phyloP scores from a whole-genome alignment of 2,113 vertebrate genomes.

The Aegithalos caudatus region DNA sequence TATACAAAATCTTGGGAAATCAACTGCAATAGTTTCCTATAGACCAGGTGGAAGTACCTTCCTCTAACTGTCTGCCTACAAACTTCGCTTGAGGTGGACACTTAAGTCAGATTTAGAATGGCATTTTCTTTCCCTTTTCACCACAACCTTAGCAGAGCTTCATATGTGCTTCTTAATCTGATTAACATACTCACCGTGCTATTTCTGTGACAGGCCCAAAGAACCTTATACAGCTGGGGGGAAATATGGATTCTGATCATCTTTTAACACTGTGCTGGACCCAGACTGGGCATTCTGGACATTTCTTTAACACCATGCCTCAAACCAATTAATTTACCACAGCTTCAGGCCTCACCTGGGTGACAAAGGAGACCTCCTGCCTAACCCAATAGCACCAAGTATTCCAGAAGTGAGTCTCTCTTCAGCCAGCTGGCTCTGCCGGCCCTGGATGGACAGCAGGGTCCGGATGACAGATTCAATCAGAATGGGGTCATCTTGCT shows the following conservation, averaged over 20 bases:
- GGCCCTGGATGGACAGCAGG: constrained; percentile 79
- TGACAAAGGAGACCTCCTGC: constrained; percentile 90
- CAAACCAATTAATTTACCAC: background rate
- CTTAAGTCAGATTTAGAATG: background rate
- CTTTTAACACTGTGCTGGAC: background rate
- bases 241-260: background rate
- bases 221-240: rapidly evolving
- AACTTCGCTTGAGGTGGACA: background rate
- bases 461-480: constrained; percentile 70
- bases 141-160: background rate
- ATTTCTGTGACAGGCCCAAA: background rate
- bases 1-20: background rate
- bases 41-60: background rate
- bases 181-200: background rate
- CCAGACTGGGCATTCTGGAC: background rate
- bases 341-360: constrained; percentile 76
- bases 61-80: background rate
- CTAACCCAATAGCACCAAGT: constrained; percentile 89
- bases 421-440: constrained; percentile 85
- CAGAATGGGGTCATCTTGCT: constrained; percentile 75
- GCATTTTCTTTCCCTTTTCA: background rate
- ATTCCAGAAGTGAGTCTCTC: constrained; percentile 89
- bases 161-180: background rate
- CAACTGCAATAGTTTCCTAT: background rate
- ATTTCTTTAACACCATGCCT: background rate